Evolutionary conservation across 2,797 vertebrate genomes (phyloP).

Genomic region (Triplophysa bombifrons): DNA sequence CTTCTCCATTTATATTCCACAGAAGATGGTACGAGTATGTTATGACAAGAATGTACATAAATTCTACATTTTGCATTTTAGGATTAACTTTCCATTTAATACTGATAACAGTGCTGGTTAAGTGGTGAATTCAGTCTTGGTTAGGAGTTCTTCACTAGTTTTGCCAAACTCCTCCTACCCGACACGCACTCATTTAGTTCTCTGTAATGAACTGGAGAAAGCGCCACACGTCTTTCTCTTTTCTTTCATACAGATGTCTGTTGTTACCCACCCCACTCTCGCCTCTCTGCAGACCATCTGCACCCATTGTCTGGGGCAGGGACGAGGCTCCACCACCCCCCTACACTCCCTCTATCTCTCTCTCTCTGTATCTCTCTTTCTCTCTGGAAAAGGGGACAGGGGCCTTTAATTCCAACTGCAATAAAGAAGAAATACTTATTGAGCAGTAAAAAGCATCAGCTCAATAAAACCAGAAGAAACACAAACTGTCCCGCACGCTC

Average conservation of each 20-base stretch:
- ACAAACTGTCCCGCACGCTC: background rate
- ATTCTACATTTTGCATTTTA: background rate
- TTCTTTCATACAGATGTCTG: constrained; percentile 44
- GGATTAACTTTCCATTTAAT: background rate
- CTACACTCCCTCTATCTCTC: constrained; percentile 25
- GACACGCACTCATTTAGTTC: background rate
- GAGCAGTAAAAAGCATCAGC: constrained; percentile 25
- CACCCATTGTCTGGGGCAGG: constrained; percentile 72
- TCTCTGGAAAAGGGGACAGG: constrained; percentile 26
- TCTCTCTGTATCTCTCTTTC: background rate
- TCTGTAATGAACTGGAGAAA: constrained; percentile 3
- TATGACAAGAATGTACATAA: background rate
- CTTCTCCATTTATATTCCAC: background rate
- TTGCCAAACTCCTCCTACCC: background rate
- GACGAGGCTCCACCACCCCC: constrained; percentile 37
- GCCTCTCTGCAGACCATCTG: constrained; percentile 73
- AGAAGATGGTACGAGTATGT: background rate
- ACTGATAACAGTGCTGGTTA: background rate
- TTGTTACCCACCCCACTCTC: constrained; percentile 31
- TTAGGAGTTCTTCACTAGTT: background rate
- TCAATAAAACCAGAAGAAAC: constrained; percentile 6
- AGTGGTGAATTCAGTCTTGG: background rate
- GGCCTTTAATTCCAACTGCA: constrained; percentile 22
- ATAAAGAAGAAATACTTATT: constrained; percentile 18
- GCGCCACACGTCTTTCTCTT: constrained; percentile 13